These are phyloP conservation scores for Cyphomyrmex costatus DNA, from an alignment of 1,140 invertebrate species.

Conservation along the genomic window DNA sequence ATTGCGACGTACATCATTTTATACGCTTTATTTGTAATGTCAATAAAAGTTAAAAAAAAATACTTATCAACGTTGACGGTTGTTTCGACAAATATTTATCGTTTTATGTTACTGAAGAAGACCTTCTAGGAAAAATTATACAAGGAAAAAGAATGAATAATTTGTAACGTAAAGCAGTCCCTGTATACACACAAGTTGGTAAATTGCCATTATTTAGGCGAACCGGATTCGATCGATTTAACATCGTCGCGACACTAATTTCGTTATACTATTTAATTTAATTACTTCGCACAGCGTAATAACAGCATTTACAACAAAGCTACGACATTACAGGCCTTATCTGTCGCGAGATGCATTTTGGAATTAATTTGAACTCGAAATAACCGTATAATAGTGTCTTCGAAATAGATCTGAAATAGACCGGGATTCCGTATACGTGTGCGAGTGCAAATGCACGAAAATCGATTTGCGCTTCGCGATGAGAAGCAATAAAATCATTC, in stretches of 20 bases:
- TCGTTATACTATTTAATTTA: slow-evolving; percentile 51
- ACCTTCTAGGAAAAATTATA: neutral
- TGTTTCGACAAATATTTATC: slow-evolving; percentile 4
- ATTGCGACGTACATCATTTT: neutral
- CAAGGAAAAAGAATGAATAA: neutral
- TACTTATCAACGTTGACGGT: neutral
- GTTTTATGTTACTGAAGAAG: neutral
- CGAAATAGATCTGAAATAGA: neutral
- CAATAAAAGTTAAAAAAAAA: neutral
- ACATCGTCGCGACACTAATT: slow-evolving; percentile 33
- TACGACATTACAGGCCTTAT: neutral
- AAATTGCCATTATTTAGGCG: slow-evolving; percentile 51
- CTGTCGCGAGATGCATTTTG: neutral
- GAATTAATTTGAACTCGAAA: slow-evolving; percentile 32
- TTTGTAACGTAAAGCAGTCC: neutral
- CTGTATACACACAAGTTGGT: neutral
- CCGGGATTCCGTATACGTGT: neutral
- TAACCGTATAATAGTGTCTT: neutral
- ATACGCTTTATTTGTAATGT: neutral
- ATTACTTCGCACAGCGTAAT: slow-evolving; percentile 31
- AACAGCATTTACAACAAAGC: slow-evolving; percentile 24
- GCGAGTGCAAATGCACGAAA: neutral
- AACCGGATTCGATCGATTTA: slow-evolving; percentile 15
- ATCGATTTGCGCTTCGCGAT: slow-evolving; percentile 2
- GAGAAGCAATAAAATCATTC: slow-evolving; percentile 21